Evolutionary conservation across 2,888 invertebrate genomes (phyloP).

Genomic region (Calameuta idolon): DNA sequence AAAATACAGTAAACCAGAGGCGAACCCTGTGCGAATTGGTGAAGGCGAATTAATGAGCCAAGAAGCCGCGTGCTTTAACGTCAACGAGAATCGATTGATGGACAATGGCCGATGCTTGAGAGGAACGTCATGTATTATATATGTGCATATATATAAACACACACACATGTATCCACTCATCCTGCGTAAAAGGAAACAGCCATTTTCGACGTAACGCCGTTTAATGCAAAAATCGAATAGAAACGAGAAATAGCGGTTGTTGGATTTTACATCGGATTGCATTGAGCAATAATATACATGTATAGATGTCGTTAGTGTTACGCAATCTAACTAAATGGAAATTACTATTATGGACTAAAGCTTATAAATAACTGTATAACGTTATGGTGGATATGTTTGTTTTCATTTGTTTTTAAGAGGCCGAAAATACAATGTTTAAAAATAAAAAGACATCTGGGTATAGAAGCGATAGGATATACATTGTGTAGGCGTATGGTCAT

Average conservation of each 20-base stretch:
- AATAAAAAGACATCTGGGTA: background rate
- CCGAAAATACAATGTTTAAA: background rate
- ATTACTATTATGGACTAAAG: background rate
- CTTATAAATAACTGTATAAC: background rate
- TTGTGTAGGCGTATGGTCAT: background rate
- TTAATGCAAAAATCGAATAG: background rate
- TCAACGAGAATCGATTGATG: background rate
- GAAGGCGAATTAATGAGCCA: background rate
- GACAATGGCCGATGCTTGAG: background rate
- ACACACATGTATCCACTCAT: background rate
- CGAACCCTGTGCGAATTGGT: background rate
- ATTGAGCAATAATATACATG: background rate
- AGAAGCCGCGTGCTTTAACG: background rate
- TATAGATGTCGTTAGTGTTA: background rate
- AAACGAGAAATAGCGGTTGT: background rate
- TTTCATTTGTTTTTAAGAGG: background rate
- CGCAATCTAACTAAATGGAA: background rate
- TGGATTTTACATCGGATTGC: background rate
- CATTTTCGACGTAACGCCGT: background rate
- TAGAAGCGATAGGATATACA: background rate
- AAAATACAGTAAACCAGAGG: constrained; percentile 6
- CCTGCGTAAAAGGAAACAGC: background rate
- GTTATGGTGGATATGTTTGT: background rate
- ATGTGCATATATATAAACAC: background rate
- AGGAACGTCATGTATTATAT: background rate